phyloP scores from a whole-genome alignment of 2,113 vertebrate species.

The Antennarius striatus region DNA sequence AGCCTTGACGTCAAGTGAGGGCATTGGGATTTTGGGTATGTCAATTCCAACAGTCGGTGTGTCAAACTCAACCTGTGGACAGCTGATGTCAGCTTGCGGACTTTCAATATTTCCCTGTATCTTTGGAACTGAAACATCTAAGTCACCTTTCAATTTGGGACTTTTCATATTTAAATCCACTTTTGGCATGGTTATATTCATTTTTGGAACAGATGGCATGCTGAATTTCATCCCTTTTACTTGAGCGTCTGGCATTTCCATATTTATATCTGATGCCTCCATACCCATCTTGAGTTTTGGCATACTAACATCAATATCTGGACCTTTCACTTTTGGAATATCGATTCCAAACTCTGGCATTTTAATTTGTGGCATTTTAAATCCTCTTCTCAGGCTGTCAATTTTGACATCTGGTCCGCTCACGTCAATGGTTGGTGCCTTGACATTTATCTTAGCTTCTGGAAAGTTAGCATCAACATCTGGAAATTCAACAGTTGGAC shows the following conservation, averaged over 20 bases:
- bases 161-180: slow-evolving; percentile 77
- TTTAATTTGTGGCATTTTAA: too few species aligned
- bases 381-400: too few species aligned
- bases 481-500: too few species aligned
- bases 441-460: too few species aligned
- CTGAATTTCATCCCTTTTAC: slow-evolving; percentile 59
- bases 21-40: slow-evolving; percentile 29
- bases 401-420: too few species aligned
- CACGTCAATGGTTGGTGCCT: too few species aligned
- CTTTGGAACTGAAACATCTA: slow-evolving; percentile 47
- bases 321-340: not conserved
- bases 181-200: slow-evolving; percentile 57
- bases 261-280: slow-evolving; percentile 33
- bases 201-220: slow-evolving; percentile 14
- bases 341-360: not conserved
- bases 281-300: slow-evolving; percentile 1
- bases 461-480: too few species aligned
- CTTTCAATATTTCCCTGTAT: slow-evolving; percentile 8
- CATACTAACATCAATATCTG: not conserved
- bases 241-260: slow-evolving; percentile 58
- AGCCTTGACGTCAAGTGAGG: slow-evolving; percentile 14
- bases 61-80: slow-evolving; percentile 11
- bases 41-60: not conserved
- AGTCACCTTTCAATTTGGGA: slow-evolving; percentile 45
- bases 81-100: not conserved